A percentile compares a stretch with the other conserved stretches of the same genome.
phyloP scores from a whole-genome alignment of 2,888 invertebrate species.

The Trachelus tabidus region DNA sequence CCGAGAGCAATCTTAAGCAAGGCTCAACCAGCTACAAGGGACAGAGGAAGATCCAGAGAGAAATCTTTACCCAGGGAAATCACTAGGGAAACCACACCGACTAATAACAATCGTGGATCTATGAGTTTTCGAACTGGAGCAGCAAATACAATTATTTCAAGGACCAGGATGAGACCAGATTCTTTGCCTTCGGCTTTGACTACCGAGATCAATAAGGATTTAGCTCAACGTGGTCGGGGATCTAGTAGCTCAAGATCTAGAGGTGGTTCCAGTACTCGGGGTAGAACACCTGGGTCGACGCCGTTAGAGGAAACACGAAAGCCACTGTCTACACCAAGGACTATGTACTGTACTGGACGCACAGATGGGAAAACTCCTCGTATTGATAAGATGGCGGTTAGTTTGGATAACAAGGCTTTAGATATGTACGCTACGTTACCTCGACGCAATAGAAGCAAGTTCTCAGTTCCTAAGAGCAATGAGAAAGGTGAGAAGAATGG shows the following conservation, averaged over 20 bases:
- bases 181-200: conserved; percentile 59
- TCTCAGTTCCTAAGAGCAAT: conserved; percentile 31
- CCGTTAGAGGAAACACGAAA: conserved; percentile 52
- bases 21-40: conserved; percentile 69
- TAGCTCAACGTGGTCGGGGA: conserved; percentile 52
- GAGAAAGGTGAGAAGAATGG: conserved; percentile 69
- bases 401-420: conserved; percentile 65
- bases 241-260: conserved; percentile 21
- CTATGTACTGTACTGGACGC: conserved; percentile 21
- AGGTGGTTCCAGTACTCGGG: conserved; percentile 18
- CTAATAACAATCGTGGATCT: conserved; percentile 47
- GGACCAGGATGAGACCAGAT: conserved; percentile 55
- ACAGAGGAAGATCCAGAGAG: conserved; percentile 73
- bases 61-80: conserved; percentile 69
- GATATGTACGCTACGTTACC: conserved; percentile 85
- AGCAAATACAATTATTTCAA: conserved; percentile 35
- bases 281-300: conserved; percentile 51
- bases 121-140: conserved; percentile 48
- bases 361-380: conserved; percentile 26
- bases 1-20: conserved; percentile 57
- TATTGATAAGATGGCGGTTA: conserved; percentile 57
- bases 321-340: conserved; percentile 30
- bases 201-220: conserved; percentile 60
- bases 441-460: conserved; percentile 71
- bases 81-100: conserved; percentile 59